Evolutionary conservation across 2,888 invertebrate genomes (phyloP).

Genomic region (Nemurella pictetii): DNA sequence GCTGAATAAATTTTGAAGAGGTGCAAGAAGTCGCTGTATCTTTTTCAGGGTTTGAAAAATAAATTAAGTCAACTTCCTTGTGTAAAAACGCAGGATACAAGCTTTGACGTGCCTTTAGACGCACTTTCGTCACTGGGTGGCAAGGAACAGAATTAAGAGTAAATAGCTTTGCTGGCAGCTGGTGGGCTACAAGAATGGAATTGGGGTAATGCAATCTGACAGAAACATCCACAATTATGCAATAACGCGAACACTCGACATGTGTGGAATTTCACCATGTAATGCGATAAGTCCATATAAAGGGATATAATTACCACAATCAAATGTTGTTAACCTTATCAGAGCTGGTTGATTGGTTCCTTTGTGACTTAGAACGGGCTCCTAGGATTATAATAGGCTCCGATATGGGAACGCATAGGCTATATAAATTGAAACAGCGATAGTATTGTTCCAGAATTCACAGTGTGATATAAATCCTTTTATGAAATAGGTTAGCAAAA

Average conservation of each 20-base stretch:
- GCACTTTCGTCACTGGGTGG: neutral
- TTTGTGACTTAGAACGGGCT: neutral
- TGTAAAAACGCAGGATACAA: too few species aligned
- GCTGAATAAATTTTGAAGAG: too few species aligned
- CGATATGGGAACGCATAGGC: neutral
- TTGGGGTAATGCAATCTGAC: neutral
- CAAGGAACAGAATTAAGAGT: neutral
- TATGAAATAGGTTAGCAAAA: neutral
- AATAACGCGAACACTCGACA: neutral
- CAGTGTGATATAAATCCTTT: neutral
- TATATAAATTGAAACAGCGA: neutral
- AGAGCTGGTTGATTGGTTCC: neutral
- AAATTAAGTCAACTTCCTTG: too few species aligned
- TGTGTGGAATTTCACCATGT: neutral
- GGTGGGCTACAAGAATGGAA: neutral
- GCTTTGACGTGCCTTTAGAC: too few species aligned
- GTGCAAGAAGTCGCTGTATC: too few species aligned
- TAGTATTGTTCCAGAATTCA: neutral
- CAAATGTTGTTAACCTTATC: conserved; percentile 6
- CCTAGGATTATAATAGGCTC: neutral
- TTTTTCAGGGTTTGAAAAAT: too few species aligned
- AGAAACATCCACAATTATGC: neutral
- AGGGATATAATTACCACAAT: neutral
- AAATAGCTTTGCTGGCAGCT: too few species aligned
- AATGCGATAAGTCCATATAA: conserved; percentile 8